Conservation (phyloP, 2,797 vertebrate species). For the Graptemys geographica region DNA sequence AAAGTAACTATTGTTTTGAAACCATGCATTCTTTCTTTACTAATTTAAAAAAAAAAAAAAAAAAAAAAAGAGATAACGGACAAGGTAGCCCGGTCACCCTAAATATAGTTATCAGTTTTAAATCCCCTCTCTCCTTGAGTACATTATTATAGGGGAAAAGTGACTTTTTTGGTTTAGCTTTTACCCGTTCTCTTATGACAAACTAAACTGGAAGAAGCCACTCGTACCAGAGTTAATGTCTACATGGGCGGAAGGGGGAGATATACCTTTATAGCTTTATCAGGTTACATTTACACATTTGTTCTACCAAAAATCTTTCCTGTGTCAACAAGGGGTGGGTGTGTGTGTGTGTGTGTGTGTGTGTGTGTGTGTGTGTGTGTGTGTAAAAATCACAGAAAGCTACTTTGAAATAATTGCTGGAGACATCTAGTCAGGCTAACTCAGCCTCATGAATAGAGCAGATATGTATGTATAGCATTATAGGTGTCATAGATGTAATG, state of each 20-base stretch:
- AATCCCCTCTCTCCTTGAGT: background rate
- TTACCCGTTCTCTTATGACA: background rate
- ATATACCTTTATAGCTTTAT: no score
- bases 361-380: no score
- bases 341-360: no score
- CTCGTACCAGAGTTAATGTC: no score
- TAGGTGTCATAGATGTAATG: background rate
- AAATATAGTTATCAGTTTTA: background rate
- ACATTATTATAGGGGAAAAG: background rate
- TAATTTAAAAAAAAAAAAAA: no score
- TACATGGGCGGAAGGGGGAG: no score
- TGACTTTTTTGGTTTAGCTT: background rate
- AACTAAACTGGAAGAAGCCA: background rate
- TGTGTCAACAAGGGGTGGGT: background rate
- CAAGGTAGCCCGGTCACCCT: no score
- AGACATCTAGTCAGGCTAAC: background rate
- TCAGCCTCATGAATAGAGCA: background rate
- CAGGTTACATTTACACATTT: background rate
- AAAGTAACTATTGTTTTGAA: no score
- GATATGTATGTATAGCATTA: background rate
- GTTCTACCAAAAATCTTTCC: background rate
- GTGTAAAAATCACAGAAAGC: background rate
- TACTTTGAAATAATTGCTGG: rapidly evolving
- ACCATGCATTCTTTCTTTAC: no score
- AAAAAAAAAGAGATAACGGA: no score